These are phyloP conservation scores for Porites lutea DNA, from an alignment of 64 coral and sea anemone genomes.

Conservation along the genomic window DNA sequence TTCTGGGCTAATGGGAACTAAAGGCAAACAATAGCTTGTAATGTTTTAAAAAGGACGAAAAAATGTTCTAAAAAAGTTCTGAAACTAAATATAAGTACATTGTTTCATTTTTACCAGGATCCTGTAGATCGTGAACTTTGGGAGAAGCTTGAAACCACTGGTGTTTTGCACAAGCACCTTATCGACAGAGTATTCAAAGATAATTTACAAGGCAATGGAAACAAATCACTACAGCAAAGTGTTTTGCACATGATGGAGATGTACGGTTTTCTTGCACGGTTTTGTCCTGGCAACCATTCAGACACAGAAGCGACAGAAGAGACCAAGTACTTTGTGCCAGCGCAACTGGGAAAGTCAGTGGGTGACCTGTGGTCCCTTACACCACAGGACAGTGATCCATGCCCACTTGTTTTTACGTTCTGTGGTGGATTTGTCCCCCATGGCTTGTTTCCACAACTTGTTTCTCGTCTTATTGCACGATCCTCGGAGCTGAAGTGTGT, in stretches of 20 bases:
- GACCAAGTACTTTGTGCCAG: slow-evolving; percentile 56
- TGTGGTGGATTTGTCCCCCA: slow-evolving; percentile 13
- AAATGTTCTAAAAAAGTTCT: too few species aligned
- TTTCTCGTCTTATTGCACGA: slow-evolving; percentile 5
- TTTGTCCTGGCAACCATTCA: neutral
- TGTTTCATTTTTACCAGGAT: slow-evolving; percentile 40
- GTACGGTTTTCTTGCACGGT: slow-evolving; percentile 70
- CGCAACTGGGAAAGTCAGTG: neutral
- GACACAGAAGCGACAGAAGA: neutral
- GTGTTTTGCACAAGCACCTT: slow-evolving; percentile 50
- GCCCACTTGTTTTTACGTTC: slow-evolving; percentile 13
- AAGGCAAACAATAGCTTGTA: too few species aligned
- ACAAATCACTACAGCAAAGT: slow-evolving; percentile 40
- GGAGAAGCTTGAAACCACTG: slow-evolving; percentile 49
- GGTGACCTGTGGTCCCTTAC: neutral
- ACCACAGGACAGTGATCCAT: slow-evolving; percentile 1
- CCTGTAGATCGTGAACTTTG: slow-evolving; percentile 52
- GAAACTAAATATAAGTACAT: too few species aligned
- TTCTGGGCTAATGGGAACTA: too few species aligned
- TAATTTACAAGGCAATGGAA: slow-evolving; percentile 1
- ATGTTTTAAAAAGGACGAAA: too few species aligned
- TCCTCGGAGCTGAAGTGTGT: neutral
- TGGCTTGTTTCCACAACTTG: slow-evolving; percentile 39
- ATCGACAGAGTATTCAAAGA: slow-evolving; percentile 61
- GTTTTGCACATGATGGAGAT: slow-evolving; percentile 77